phyloP scores from a whole-genome alignment of 1,140 invertebrate species.

The Papilio aristodemus region DNA sequence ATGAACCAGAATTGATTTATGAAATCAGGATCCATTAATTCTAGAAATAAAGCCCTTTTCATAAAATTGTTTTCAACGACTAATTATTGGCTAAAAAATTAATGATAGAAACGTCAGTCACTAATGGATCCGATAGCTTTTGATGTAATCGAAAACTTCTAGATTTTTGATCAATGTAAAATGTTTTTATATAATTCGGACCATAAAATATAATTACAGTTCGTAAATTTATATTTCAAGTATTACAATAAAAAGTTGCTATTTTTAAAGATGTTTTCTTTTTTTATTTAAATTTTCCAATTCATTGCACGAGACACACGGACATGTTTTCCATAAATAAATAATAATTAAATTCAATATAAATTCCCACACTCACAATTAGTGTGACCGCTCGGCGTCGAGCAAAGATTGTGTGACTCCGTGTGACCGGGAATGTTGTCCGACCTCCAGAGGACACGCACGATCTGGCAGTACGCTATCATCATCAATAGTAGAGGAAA shows the following conservation, averaged over 20 bases:
- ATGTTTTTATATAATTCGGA: no score
- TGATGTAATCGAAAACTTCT: background rate
- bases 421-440: constrained; percentile 81
- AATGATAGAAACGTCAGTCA: background rate
- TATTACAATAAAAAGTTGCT: no score
- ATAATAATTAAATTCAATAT: background rate
- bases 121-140: constrained; percentile 2
- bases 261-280: no score
- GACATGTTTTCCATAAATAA: no score
- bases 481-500: constrained; percentile 90
- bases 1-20: constrained; percentile 19
- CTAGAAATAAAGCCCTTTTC: background rate
- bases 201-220: no score
- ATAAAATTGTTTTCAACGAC: background rate
- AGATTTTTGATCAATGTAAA: no score
- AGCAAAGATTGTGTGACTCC: constrained; percentile 73
- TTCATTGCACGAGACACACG: no score
- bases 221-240: no score
- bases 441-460: constrained; percentile 89
- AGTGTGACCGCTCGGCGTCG: constrained; percentile 52
- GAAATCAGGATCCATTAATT: constrained; percentile 7
- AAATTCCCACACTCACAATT: constrained; percentile 57
- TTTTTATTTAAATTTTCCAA: no score
- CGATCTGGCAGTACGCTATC: constrained; percentile 91
- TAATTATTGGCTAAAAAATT: background rate